A percentile compares a stretch with the other conserved stretches of the same genome.
These are phyloP conservation scores for Spilogale gracilis DNA, from an alignment of 2,113 vertebrate species.

Conservation along the genomic window DNA sequence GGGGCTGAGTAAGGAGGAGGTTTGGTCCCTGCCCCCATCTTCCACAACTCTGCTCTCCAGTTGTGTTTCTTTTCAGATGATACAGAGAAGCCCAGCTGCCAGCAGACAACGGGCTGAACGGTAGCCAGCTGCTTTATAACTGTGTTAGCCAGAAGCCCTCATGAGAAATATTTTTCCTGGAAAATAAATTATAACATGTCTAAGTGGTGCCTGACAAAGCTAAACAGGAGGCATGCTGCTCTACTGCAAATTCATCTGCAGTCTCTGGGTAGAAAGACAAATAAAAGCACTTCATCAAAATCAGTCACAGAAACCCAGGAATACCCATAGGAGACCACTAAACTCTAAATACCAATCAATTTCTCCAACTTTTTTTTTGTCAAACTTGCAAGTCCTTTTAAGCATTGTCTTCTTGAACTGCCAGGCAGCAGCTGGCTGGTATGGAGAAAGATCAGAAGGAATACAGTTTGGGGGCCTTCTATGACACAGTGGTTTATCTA, in stretches of 20 bases:
- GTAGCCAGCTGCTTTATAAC: conserved; percentile 92
- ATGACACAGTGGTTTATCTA: conserved; percentile 54
- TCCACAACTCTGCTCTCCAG: neutral
- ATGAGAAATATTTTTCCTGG: conserved; percentile 91
- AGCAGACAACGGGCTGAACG: conserved; percentile 85
- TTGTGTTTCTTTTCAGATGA: conserved; percentile 74
- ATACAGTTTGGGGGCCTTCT: conserved; percentile 25
- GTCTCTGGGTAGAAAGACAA: conserved; percentile 91
- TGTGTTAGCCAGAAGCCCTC: conserved; percentile 90
- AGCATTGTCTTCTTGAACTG: conserved; percentile 83
- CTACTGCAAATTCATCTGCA: conserved; percentile 91
- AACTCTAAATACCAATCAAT: conserved; percentile 93
- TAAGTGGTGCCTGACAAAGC: conserved; percentile 93
- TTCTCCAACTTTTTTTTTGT: conserved; percentile 90
- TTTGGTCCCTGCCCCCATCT: neutral
- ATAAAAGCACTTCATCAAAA: conserved; percentile 94
- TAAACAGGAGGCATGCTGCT: conserved; percentile 91
- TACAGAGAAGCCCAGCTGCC: conserved; percentile 84
- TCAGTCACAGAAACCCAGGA: conserved; percentile 91
- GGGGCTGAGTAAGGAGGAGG: neutral
- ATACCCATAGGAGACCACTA: conserved; percentile 90
- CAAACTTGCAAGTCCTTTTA: conserved; percentile 88
- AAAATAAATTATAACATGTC: conserved; percentile 93
- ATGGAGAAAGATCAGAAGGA: conserved; percentile 12
- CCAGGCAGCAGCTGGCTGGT: conserved; percentile 82